phyloP scores from a whole-genome alignment of 2,113 vertebrate species.

The Centropristis striata region DNA sequence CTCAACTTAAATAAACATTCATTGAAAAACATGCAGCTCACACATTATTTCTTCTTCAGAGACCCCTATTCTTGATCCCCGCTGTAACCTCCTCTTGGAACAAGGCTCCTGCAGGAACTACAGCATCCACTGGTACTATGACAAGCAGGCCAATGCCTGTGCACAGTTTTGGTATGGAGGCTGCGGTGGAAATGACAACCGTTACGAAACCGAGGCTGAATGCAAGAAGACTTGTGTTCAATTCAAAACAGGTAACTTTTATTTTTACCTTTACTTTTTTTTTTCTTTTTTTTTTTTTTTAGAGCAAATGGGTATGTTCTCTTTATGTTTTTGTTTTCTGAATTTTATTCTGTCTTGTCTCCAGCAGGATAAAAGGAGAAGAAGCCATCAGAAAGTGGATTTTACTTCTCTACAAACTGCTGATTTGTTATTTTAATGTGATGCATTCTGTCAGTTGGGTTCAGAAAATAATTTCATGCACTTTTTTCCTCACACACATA shows the following conservation, averaged over 20 bases:
- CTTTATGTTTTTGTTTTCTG: background rate
- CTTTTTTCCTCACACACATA: constrained; percentile 29
- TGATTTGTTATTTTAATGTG: constrained; percentile 27
- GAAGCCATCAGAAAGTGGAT: constrained; percentile 17
- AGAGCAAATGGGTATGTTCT: background rate
- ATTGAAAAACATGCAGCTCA: constrained; percentile 14
- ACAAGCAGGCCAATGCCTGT: constrained; percentile 89
- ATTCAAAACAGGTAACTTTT: constrained; percentile 74
- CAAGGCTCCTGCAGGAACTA: constrained; percentile 88
- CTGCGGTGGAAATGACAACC: constrained; percentile 89
- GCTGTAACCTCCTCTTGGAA: constrained; percentile 82
- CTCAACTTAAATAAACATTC: no score
- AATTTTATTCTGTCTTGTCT: constrained; percentile 26
- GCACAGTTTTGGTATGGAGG: constrained; percentile 93
- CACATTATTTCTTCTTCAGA: constrained; percentile 69
- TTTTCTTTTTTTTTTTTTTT: no score
- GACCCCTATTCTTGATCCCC: constrained; percentile 52
- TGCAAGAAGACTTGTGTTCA: constrained; percentile 87
- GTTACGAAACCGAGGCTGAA: constrained; percentile 87
- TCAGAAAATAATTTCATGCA: constrained; percentile 29
- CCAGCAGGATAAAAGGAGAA: constrained; percentile 70
- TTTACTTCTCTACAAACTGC: constrained; percentile 10
- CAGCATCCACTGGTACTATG: constrained; percentile 89
- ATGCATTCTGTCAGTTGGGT: constrained; percentile 34
- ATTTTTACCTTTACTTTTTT: no score